A percentile compares a stretch with the other conserved stretches of the same genome.
These are phyloP conservation scores for Hoplostethus mediterraneus DNA, from an alignment of 2,797 vertebrate genomes.

Conservation along the genomic window DNA sequence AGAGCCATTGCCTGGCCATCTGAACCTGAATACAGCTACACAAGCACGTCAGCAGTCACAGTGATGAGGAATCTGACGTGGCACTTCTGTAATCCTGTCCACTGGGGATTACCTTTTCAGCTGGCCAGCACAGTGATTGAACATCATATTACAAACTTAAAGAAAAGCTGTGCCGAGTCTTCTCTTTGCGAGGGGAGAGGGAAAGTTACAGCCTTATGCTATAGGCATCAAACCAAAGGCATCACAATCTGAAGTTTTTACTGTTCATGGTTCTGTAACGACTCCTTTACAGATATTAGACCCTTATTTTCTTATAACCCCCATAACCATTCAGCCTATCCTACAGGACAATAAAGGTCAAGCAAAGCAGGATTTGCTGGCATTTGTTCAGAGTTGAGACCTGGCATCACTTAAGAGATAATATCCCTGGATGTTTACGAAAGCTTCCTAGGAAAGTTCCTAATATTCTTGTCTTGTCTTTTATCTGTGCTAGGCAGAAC, in stretches of 20 bases:
- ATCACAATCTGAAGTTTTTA: slow-evolving; percentile 2
- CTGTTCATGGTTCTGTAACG: neutral
- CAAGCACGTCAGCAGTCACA: slow-evolving; percentile 65
- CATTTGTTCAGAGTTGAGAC: slow-evolving; percentile 9
- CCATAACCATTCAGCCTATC: neutral
- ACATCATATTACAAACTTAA: slow-evolving; percentile 53
- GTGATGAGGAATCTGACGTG: slow-evolving; percentile 67
- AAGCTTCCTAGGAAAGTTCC: slow-evolving; percentile 1
- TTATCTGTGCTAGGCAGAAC: slow-evolving; percentile 41
- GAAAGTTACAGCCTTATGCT: slow-evolving; percentile 8
- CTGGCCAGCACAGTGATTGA: slow-evolving; percentile 61
- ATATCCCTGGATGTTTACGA: neutral
- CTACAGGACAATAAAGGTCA: slow-evolving; percentile 1
- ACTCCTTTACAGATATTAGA: slow-evolving; percentile 9
- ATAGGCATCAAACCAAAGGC: slow-evolving; percentile 7
- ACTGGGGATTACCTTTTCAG: slow-evolving; percentile 71
- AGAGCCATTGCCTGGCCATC: slow-evolving; percentile 50
- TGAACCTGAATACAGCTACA: slow-evolving; percentile 63
- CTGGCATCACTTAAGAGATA: slow-evolving; percentile 11
- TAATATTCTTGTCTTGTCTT: neutral
- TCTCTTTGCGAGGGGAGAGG: slow-evolving; percentile 21
- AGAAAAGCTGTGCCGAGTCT: slow-evolving; percentile 34
- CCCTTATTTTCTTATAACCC: neutral
- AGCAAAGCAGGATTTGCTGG: neutral
- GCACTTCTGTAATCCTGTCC: slow-evolving; percentile 77